Percentiles rank a stretch among this genome's conserved stretches.
Evolutionary conservation across 2,113 vertebrate species (phyloP).

Genomic region (Callionymus lyra): DNA sequence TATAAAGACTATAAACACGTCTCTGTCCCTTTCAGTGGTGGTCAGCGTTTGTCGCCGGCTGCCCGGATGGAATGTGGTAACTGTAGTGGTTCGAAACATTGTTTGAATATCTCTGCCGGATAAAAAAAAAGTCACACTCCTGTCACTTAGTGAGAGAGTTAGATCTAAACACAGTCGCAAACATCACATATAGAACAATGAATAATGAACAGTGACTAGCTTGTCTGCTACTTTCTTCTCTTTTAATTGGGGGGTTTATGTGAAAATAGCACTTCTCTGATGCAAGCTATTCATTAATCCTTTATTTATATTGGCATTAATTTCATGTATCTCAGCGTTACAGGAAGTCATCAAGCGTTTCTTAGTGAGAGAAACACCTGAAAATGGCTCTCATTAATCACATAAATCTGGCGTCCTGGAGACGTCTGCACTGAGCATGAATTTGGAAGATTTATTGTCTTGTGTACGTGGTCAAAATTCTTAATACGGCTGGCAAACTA

Average conservation of each 20-base stretch:
- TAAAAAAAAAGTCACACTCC: conserved; percentile 37
- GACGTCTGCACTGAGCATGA: too few species aligned
- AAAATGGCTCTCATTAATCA: too few species aligned
- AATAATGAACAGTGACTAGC: too few species aligned
- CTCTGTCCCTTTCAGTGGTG: not conserved
- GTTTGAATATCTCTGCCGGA: conserved; percentile 25
- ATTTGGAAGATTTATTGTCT: too few species aligned
- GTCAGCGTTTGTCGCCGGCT: not conserved
- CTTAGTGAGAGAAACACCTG: too few species aligned
- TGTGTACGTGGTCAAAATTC: too few species aligned
- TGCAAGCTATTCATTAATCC: not conserved
- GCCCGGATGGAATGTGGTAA: conserved; percentile 22
- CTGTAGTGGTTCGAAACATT: conserved; percentile 6
- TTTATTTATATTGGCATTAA: not conserved
- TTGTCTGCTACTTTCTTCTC: too few species aligned
- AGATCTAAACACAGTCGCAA: not conserved
- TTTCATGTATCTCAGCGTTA: too few species aligned
- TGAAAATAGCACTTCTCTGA: not conserved
- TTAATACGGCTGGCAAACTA: too few species aligned
- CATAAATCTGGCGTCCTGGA: too few species aligned
- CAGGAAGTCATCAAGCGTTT: too few species aligned
- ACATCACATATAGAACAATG: too few species aligned
- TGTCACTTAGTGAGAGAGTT: not conserved
- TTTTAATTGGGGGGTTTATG: not conserved
- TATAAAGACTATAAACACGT: conserved; percentile 2